These are phyloP conservation scores for Hyposmocoma kahamanoa DNA, from an alignment of 1,140 invertebrate genomes.

Conservation along the genomic window DNA sequence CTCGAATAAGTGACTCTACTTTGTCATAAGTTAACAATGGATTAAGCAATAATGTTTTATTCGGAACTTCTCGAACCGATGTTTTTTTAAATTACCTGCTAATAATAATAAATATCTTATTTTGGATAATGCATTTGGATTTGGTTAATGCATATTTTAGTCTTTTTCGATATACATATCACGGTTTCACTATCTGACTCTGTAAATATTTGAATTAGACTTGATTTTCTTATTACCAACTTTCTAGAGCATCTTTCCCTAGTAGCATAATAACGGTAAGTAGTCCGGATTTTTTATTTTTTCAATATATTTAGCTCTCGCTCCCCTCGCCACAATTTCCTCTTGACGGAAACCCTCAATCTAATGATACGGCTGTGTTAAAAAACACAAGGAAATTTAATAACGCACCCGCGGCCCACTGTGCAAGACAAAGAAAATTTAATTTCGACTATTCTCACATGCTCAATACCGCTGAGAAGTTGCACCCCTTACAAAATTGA, in stretches of 20 bases:
- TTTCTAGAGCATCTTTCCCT: conserved; percentile 36
- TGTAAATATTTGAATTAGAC: neutral
- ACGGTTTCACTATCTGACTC: neutral
- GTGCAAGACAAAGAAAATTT: conserved; percentile 71
- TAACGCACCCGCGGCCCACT: conserved; percentile 58
- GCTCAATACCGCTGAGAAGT: conserved; percentile 62
- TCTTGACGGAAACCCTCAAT: conserved; percentile 73
- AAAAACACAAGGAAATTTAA: conserved; percentile 75
- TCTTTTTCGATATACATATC: no score
- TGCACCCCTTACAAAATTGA: conserved; percentile 30
- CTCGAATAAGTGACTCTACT: conserved; percentile 43
- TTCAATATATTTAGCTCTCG: conserved; percentile 70
- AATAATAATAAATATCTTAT: neutral
- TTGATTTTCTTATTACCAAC: neutral
- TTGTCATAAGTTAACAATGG: neutral
- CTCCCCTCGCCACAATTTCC: conserved; percentile 70
- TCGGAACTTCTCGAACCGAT: neutral
- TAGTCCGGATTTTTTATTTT: conserved; percentile 69
- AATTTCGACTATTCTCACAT: conserved; percentile 71
- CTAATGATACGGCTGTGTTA: conserved; percentile 74
- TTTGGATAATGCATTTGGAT: neutral
- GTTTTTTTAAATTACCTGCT: neutral
- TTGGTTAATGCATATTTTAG: no score
- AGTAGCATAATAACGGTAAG: conserved; percentile 31
- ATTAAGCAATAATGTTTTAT: neutral